Conservation (phyloP, 2,888 invertebrate genomes). For the Ceriagrion tenellum region DNA sequence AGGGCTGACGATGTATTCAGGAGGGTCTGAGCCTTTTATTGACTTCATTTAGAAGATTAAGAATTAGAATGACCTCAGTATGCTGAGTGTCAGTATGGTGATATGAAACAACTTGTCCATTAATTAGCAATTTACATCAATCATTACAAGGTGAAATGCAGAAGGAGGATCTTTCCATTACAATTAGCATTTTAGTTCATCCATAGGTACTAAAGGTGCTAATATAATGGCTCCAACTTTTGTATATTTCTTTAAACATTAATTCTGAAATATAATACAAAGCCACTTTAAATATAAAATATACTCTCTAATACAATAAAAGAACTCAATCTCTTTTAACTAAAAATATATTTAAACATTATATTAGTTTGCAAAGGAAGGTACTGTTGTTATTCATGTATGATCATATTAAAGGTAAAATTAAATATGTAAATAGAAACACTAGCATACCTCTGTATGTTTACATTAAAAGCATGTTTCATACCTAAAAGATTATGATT, state of each 20-base stretch:
- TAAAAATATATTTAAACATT: not conserved
- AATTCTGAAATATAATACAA: not conserved
- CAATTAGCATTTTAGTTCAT: not conserved
- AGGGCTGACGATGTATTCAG: no score
- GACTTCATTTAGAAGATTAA: no score
- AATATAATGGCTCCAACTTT: not conserved
- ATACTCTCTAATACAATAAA: not conserved
- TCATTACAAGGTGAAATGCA: no score
- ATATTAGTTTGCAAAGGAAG: not conserved
- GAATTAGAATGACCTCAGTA: no score
- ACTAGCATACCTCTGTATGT: not conserved
- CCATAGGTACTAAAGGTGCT: not conserved
- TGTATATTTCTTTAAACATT: not conserved
- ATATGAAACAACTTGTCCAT: no score
- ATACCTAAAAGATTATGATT: constrained; percentile 16
- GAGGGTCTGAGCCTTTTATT: no score
- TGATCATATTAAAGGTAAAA: not conserved
- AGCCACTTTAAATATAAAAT: not conserved
- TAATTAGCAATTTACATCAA: no score
- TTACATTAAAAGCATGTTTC: constrained; percentile 44
- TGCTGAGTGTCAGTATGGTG: no score
- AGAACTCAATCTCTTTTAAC: not conserved
- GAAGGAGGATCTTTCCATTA: not conserved
- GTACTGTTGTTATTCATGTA: not conserved
- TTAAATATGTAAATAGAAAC: not conserved